Base-by-base conservation (phyloP, 2,888 invertebrate genomes). In the Ophioninae sp. region DNA sequence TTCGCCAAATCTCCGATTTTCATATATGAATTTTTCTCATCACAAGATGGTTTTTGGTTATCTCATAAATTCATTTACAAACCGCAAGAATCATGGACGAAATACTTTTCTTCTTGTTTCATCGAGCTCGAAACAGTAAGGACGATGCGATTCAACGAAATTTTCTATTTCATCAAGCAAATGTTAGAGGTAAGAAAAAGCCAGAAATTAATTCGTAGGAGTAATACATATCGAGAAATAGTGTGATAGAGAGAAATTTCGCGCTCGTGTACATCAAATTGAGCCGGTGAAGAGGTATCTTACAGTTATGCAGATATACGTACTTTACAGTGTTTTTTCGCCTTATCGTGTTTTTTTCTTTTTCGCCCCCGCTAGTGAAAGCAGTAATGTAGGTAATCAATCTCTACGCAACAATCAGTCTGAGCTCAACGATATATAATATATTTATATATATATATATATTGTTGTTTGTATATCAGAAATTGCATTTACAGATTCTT, bases 341-440 rank as follows among this genome's bases (percentile, higher is more conserved):
- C 65, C 41, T 13, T 21, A 23, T 23, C 20, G n/a, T 56, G 50
- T 50, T 50, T 50, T 13, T 39, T 69, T 69, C 70, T 72, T 59
- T 17, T 69, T 39, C n/a, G 44, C 7, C 39, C 41, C 59, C 69
- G 59, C 50, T 77, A 62, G 69, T 80, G 75, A 82, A 80, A 82
- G 82, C 82, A 80, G 67, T 67, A 50, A 77, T 78, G 41, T 81
- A 84, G 77, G 57, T 82, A 82, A 50, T 80, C 68, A 57, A 69
- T 83, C 75, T 83, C 72, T 83, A 73, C 81, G 81, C 81, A 81
- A 83, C 80, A 80, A 83, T 83, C 83, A 83, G 80, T 83, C 83
- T 81, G 83, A 81, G 64, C 65, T 81, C 83, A 77, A 74, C 77
- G 78, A 77, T 83, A 77, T 76, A 78, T 69, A 17, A 6, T 50